Percentiles rank a stretch among this genome's conserved stretches.
Evolutionary conservation across 92 coral and sea anemone genomes (phyloP).

Genomic region (Anthopleura xanthogrammica): DNA sequence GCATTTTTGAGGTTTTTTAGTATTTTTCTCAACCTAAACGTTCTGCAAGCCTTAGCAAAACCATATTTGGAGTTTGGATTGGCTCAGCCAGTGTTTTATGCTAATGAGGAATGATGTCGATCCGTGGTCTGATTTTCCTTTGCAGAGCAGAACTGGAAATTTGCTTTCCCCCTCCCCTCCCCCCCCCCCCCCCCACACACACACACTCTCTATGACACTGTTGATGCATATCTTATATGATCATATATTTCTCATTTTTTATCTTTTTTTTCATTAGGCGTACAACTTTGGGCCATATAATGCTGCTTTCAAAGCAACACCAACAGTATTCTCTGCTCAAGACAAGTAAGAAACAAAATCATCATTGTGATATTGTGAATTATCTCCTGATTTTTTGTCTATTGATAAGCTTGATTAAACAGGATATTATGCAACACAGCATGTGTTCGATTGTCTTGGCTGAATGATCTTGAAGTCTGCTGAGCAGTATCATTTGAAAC

Average conservation of each 20-base stretch:
- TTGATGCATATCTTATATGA: background rate
- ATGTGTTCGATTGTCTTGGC: background rate
- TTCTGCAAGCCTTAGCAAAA: too few relatives aligned
- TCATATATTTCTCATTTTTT: too few relatives aligned
- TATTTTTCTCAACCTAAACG: too few relatives aligned
- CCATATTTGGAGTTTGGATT: too few relatives aligned
- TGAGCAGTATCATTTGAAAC: background rate
- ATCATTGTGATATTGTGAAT: background rate
- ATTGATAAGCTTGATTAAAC: background rate
- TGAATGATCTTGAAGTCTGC: background rate
- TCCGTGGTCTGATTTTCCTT: too few relatives aligned
- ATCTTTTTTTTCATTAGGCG: conserved; percentile 46
- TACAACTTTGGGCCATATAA: conserved; percentile 87
- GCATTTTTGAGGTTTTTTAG: too few relatives aligned
- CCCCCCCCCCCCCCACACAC: too few relatives aligned
- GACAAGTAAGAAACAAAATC: conserved; percentile 67
- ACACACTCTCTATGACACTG: too few relatives aligned
- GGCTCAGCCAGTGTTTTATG: too few relatives aligned
- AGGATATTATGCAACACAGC: background rate
- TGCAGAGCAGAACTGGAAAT: too few relatives aligned
- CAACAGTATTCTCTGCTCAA: conserved; percentile 96
- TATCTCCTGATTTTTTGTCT: background rate
- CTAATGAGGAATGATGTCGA: too few relatives aligned
- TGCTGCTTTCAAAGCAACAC: conserved; percentile 84
- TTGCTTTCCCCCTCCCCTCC: too few relatives aligned